Evolutionary conservation across 1,140 invertebrate species (phyloP).

Genomic region (Drosophila navojoa): DNA sequence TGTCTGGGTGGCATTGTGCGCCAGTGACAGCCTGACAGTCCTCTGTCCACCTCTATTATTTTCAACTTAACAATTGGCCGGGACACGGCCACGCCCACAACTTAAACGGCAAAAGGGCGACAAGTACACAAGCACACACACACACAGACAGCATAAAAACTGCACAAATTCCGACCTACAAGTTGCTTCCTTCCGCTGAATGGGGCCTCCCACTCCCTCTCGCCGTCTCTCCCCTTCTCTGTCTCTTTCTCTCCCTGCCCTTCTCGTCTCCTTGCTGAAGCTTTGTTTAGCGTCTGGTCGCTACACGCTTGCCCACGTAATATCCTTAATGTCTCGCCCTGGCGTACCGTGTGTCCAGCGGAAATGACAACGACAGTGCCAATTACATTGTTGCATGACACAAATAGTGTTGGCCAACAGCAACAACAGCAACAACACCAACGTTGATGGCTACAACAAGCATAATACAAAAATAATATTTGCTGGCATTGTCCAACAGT

Average conservation of each 20-base stretch:
- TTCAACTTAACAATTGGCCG: conserved; percentile 78
- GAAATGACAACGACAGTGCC: conserved; percentile 84
- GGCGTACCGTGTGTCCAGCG: conserved; percentile 75
- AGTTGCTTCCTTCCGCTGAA: conserved; percentile 71
- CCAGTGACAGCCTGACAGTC: conserved; percentile 70
- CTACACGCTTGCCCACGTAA: conserved; percentile 40
- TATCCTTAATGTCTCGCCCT: conserved; percentile 70
- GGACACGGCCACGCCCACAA: conserved; percentile 52
- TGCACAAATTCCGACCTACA: conserved; percentile 79
- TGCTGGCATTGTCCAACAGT: conserved; percentile 42
- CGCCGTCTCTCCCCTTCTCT: too few relatives aligned
- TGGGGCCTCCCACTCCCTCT: background rate
- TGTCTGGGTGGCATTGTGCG: conserved; percentile 61
- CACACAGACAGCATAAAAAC: conserved; percentile 52
- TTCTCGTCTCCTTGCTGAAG: conserved; percentile 1
- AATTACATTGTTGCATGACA: conserved; percentile 84
- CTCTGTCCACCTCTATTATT: conserved; percentile 78
- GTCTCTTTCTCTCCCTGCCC: background rate
- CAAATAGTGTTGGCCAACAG: conserved; percentile 74
- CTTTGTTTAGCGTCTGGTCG: conserved; percentile 31
- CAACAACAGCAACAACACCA: conserved; percentile 33
- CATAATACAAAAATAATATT: conserved; percentile 47
- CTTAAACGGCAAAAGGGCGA: conserved; percentile 44
- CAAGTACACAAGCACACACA: conserved; percentile 23
- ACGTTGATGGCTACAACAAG: conserved; percentile 41